Evolutionary conservation across 2,113 vertebrate genomes (phyloP).

Genomic region (Centropus unirufus): DNA sequence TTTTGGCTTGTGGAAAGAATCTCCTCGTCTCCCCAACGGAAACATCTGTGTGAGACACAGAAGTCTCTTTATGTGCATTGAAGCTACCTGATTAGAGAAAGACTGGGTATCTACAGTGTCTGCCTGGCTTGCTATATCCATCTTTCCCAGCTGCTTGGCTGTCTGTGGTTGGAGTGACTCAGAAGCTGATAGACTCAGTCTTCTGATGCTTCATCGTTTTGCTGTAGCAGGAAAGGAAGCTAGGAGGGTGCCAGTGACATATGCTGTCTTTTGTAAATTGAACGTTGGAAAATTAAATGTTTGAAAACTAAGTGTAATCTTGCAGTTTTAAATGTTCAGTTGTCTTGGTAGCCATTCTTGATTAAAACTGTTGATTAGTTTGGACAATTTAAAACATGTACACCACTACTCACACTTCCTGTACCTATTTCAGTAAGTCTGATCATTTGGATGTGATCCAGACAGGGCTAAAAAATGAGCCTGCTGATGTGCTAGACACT

Average conservation of each 20-base stretch:
- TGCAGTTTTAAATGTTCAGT: not conserved
- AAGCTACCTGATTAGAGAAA: not conserved
- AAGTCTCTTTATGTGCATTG: not conserved
- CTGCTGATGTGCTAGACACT: not conserved
- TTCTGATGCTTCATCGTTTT: not conserved
- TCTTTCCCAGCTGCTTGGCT: not conserved
- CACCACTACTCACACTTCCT: not conserved
- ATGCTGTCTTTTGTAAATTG: not conserved
- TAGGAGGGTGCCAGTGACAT: not conserved
- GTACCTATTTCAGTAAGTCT: not conserved
- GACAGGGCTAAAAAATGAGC: not conserved
- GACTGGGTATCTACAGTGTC: not conserved
- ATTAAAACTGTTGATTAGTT: not conserved
- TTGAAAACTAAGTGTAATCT: not conserved
- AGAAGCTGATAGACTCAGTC: not conserved
- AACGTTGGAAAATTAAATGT: accelerated
- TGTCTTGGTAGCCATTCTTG: not conserved
- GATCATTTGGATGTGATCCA: not conserved
- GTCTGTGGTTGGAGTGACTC: not conserved
- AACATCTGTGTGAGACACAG: not conserved
- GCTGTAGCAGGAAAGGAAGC: not conserved
- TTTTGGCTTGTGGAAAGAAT: not conserved
- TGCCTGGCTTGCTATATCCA: not conserved
- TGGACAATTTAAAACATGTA: not conserved
- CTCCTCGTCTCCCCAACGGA: not conserved